Conservation (phyloP, 2,888 invertebrate genomes). For the Cylloceria caligata region DNA sequence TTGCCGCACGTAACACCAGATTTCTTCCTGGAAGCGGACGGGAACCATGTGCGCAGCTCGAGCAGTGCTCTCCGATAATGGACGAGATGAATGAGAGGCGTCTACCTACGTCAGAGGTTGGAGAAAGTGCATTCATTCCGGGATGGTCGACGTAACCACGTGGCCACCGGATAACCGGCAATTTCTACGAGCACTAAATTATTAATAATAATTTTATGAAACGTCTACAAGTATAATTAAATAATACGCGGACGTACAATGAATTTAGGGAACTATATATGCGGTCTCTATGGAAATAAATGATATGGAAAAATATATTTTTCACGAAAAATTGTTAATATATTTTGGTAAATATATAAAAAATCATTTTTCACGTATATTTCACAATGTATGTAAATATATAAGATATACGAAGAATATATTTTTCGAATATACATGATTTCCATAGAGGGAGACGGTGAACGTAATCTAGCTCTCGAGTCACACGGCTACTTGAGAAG, state of each 20-base stretch:
- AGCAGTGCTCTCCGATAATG: constrained; percentile 48
- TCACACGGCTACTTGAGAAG: constrained; percentile 11
- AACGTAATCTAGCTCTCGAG: not conserved
- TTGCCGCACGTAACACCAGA: constrained; percentile 14
- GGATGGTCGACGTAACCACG: constrained; percentile 55
- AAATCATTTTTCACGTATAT: too few relatives aligned
- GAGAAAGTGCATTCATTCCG: constrained; percentile 55
- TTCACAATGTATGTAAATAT: too few relatives aligned
- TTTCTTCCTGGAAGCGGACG: constrained; percentile 23
- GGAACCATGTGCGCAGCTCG: constrained; percentile 47
- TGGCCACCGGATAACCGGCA: constrained; percentile 48
- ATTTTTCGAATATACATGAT: too few relatives aligned
- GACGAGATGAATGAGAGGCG: constrained; percentile 40
- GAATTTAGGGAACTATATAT: too few relatives aligned
- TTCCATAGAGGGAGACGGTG: too few relatives aligned
- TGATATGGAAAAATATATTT: too few relatives aligned
- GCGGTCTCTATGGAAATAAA: too few relatives aligned
- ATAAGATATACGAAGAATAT: too few relatives aligned
- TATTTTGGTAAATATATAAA: too few relatives aligned
- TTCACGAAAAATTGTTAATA: too few relatives aligned
- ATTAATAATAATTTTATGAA: not conserved
- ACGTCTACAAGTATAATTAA: too few relatives aligned
- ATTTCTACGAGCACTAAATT: constrained; percentile 15
- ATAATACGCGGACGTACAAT: too few relatives aligned
- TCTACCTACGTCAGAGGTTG: constrained; percentile 8